These are phyloP conservation scores for Crotalus viridis DNA, from an alignment of 2,113 vertebrate species.

Conservation along the genomic window DNA sequence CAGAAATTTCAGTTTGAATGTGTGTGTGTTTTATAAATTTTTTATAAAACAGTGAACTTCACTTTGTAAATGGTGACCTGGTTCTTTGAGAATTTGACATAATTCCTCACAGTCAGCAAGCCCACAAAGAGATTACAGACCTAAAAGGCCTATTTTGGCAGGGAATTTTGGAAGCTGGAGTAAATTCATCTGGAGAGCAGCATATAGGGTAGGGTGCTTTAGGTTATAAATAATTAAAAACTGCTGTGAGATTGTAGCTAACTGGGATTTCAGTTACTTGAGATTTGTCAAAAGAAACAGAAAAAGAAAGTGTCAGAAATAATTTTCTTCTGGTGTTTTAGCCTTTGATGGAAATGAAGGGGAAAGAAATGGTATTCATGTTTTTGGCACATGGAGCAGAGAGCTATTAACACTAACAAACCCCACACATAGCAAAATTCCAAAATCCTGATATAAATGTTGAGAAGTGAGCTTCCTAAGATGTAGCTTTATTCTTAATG, in stretches of 20 bases:
- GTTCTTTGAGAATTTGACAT: background rate
- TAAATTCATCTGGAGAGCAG: background rate
- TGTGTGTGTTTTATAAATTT: background rate
- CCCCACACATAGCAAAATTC: background rate
- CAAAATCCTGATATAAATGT: background rate
- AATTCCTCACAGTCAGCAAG: background rate
- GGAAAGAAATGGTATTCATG: background rate
- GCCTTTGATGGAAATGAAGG: fast-evolving
- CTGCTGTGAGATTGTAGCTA: constrained; percentile 5
- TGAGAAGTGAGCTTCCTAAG: background rate
- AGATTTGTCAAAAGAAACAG: constrained; percentile 2
- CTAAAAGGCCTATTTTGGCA: background rate
- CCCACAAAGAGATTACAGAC: background rate
- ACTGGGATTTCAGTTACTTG: background rate
- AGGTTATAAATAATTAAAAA: constrained; percentile 22
- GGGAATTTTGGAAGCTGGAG: background rate
- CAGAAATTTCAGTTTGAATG: background rate
- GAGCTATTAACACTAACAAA: background rate
- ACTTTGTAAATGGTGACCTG: background rate
- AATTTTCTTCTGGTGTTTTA: constrained; percentile 14
- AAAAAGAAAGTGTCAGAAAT: constrained; percentile 2
- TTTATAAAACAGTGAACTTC: background rate
- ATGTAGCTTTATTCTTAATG: background rate
- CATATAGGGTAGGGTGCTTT: background rate
- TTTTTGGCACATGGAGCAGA: background rate